A percentile compares a stretch with the other conserved stretches of the same genome.
phyloP scores from a whole-genome alignment of 2,113 vertebrate genomes.

The Parus major region DNA sequence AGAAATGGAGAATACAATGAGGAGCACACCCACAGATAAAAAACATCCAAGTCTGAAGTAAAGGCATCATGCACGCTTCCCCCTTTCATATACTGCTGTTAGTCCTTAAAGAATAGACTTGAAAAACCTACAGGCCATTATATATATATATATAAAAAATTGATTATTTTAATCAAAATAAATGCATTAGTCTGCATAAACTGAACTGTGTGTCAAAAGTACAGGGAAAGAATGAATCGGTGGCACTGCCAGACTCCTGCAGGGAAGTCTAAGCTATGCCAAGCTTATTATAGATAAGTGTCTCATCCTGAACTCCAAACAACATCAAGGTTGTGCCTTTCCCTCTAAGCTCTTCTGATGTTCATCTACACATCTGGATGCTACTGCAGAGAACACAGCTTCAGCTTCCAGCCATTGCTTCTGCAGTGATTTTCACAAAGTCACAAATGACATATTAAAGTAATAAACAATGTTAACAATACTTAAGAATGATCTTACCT shows the following conservation, averaged over 20 bases:
- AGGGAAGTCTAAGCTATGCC: not conserved
- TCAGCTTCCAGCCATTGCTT: not conserved
- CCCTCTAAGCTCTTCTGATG: not conserved
- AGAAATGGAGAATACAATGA: not conserved
- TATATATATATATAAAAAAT: not conserved
- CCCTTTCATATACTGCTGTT: too few relatives aligned
- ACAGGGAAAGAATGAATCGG: not conserved
- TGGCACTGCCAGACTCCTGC: not conserved
- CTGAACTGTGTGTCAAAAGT: not conserved
- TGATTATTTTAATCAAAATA: not conserved
- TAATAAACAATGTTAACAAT: not conserved
- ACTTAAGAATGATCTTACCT: not conserved
- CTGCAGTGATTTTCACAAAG: not conserved
- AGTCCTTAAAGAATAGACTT: not conserved
- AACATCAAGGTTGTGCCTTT: not conserved
- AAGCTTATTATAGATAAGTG: not conserved
- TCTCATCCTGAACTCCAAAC: not conserved
- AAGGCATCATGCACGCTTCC: not conserved
- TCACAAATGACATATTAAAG: not conserved
- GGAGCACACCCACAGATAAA: not conserved
- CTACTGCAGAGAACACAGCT: not conserved
- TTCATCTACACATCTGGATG: not conserved
- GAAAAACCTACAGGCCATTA: not conserved
- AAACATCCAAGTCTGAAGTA: not conserved
- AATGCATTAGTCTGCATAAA: not conserved